These are phyloP conservation scores for Erpornis zantholeuca DNA, from an alignment of 2,113 vertebrate genomes.

Conservation along the genomic window DNA sequence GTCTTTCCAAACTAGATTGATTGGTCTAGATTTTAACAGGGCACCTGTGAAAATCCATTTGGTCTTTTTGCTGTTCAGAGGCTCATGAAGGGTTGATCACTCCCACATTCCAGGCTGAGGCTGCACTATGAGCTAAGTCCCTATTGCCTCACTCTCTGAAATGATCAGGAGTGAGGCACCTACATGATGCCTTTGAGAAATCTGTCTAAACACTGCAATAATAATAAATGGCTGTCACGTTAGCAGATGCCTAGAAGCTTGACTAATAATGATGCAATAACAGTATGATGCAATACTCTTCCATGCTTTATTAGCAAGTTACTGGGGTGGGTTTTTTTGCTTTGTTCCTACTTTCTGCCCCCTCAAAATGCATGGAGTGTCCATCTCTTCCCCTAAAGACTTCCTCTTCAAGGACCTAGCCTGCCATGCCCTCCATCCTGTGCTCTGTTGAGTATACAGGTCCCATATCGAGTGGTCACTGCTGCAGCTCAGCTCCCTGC, in stretches of 20 bases:
- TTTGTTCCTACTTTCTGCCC: not conserved
- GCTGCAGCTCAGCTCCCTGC: not conserved
- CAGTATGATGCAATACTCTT: not conserved
- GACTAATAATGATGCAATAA: constrained; percentile 37
- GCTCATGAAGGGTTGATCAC: not conserved
- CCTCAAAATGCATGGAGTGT: not conserved
- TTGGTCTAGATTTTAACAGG: not conserved
- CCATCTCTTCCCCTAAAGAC: not conserved
- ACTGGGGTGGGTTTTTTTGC: not conserved
- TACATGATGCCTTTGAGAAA: not conserved
- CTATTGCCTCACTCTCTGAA: not conserved
- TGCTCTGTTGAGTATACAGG: not conserved
- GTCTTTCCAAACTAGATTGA: not conserved
- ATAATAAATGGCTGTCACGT: not conserved
- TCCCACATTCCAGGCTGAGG: not conserved
- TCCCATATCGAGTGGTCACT: not conserved
- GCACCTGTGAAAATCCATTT: not conserved
- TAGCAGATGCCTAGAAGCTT: constrained; percentile 5
- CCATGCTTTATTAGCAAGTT: not conserved
- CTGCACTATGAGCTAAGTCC: not conserved
- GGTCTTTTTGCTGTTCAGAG: not conserved
- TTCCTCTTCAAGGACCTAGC: not conserved
- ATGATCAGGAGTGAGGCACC: not conserved
- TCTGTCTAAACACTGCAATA: not conserved
- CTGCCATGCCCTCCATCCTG: not conserved